Evolutionary conservation across 2,888 invertebrate species (phyloP).

Genomic region (Drosophila leonis): DNA sequence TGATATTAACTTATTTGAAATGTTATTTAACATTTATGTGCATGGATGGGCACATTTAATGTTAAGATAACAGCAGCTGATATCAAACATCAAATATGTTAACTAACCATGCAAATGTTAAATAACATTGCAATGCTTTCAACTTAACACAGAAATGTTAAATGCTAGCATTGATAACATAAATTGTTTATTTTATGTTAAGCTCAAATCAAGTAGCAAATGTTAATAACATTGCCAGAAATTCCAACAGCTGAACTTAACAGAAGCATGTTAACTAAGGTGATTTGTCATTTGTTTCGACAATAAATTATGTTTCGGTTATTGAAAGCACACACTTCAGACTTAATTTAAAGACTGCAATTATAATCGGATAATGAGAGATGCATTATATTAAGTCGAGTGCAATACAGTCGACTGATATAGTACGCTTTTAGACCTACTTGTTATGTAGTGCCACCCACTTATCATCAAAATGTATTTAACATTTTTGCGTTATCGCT

Average conservation of each 20-base stretch:
- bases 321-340: neutral
- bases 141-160: neutral
- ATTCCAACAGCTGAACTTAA: neutral
- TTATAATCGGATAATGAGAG: neutral
- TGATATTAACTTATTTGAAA: too few species aligned
- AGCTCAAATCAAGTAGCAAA: neutral
- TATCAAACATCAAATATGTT: neutral
- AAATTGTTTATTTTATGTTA: neutral
- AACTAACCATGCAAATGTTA: neutral
- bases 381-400: neutral
- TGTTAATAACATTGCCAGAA: neutral
- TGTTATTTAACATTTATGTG: neutral
- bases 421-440: neutral
- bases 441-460: conserved; percentile 6
- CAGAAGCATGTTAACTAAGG: neutral
- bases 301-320: neutral
- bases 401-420: neutral
- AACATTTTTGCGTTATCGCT: conserved; percentile 57
- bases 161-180: neutral
- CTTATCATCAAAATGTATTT: conserved; percentile 50
- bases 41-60: neutral
- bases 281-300: neutral
- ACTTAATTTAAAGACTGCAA: neutral
- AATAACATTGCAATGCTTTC: neutral
- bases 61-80: neutral